phyloP scores from a whole-genome alignment of 2,888 invertebrate species.

The Hypsopygia costalis region DNA sequence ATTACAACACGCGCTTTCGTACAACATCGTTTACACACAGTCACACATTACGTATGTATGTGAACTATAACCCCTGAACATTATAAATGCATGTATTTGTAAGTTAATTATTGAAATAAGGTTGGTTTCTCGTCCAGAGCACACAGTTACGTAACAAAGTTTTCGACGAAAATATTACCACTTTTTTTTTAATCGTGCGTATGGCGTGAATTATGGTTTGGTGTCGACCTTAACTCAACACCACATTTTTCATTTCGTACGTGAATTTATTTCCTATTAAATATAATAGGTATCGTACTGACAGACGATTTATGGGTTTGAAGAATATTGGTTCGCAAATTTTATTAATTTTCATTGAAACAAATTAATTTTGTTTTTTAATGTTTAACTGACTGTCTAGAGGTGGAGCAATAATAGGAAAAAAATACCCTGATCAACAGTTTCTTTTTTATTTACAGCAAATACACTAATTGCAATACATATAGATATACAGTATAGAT shows the following conservation, averaged over 20 bases:
- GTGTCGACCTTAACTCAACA: slow-evolving; percentile 7
- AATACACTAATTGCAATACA: no score
- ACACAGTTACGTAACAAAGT: slow-evolving; percentile 2
- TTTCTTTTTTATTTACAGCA: no score
- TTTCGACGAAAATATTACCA: slow-evolving; percentile 3
- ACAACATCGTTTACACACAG: slow-evolving; percentile 12
- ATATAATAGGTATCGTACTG: neutral
- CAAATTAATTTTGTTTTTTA: neutral
- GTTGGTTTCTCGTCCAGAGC: slow-evolving; percentile 12
- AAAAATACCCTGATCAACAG: no score
- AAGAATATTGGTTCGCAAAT: slow-evolving; percentile 1
- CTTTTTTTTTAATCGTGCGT: slow-evolving; percentile 2
- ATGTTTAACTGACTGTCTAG: no score
- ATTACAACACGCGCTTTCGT: slow-evolving; percentile 20
- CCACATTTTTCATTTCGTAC: slow-evolving; percentile 5
- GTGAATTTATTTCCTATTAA: slow-evolving; percentile 3
- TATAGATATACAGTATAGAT: no score
- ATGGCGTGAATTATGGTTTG: slow-evolving; percentile 5
- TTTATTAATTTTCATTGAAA: slow-evolving; percentile 1
- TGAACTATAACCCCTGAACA: slow-evolving; percentile 42
- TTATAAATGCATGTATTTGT: slow-evolving; percentile 42
- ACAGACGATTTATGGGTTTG: neutral
- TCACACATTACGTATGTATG: slow-evolving; percentile 19
- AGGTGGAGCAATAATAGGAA: no score
- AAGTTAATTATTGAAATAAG: slow-evolving; percentile 41